These are phyloP conservation scores for Lutraria rhynchaena DNA, from an alignment of 1,140 invertebrate species.

Conservation along the genomic window DNA sequence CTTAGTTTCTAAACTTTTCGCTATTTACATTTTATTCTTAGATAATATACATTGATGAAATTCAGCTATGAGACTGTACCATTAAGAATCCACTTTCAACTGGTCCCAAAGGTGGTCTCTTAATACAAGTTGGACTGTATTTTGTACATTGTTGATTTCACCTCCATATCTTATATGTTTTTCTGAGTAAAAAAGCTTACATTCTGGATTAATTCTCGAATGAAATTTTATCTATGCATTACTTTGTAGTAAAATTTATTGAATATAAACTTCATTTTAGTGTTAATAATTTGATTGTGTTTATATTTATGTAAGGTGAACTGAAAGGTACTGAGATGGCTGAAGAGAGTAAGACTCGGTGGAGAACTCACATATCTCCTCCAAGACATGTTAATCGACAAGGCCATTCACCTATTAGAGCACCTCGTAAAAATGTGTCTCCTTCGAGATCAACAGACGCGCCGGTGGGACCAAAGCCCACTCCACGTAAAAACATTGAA, in stretches of 20 bases:
- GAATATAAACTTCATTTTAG: not conserved
- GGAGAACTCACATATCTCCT: constrained; percentile 29
- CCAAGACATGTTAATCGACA: constrained; percentile 23
- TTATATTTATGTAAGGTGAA: not conserved
- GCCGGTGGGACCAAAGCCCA: not conserved
- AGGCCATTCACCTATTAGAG: constrained; percentile 1
- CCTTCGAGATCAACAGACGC: not conserved
- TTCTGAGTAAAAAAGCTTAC: too few relatives aligned
- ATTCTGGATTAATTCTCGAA: not conserved
- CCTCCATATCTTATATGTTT: too few relatives aligned
- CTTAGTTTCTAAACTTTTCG: too few relatives aligned
- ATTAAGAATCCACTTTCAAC: too few relatives aligned
- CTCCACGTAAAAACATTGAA: constrained; percentile 9
- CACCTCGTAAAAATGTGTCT: constrained; percentile 16
- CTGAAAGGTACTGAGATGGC: not conserved
- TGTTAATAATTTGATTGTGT: not conserved
- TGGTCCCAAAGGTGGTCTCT: too few relatives aligned
- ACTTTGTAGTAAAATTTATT: not conserved
- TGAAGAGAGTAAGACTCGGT: not conserved
- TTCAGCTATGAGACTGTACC: too few relatives aligned
- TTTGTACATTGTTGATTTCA: too few relatives aligned
- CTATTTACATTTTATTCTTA: too few relatives aligned
- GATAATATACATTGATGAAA: too few relatives aligned
- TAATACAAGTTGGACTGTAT: too few relatives aligned
- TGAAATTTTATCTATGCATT: not conserved